These are phyloP conservation scores for Clarias laeviceps DNA, from an alignment of 2,797 vertebrate species.

Conservation along the genomic window DNA sequence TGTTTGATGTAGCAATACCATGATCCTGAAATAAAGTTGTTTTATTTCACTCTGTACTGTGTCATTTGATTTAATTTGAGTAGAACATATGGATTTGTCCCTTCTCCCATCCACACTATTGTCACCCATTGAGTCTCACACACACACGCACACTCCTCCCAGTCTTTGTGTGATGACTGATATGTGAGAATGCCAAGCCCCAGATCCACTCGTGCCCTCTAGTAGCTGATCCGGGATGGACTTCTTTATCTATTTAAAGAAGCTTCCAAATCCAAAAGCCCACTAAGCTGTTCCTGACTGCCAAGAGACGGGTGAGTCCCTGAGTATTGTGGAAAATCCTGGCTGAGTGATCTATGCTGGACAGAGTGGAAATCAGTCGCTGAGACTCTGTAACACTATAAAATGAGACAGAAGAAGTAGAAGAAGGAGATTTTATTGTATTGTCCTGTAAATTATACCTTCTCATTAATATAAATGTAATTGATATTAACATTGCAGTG, in stretches of 20 bases:
- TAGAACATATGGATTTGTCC: not conserved
- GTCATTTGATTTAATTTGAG: not conserved
- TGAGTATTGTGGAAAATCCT: conserved; percentile 38
- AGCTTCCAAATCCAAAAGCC: conserved; percentile 46
- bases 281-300: conserved; percentile 28
- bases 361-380: conserved; percentile 9
- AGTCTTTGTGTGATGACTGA: conserved; percentile 4
- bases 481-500: not conserved
- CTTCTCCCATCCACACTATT: not conserved
- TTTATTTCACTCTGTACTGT: too few relatives aligned
- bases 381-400: not conserved
- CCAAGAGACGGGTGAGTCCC: conserved; percentile 32
- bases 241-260: conserved; percentile 32
- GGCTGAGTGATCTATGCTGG: conserved; percentile 19
- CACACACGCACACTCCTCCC: not conserved
- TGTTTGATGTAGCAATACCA: too few relatives aligned
- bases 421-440: not conserved
- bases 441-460: not conserved
- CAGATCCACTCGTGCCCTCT: not conserved
- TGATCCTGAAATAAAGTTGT: too few relatives aligned
- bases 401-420: not conserved
- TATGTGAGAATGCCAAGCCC: conserved; percentile 12
- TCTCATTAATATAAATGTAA: not conserved
- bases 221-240: conserved; percentile 1
- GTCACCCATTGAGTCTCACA: not conserved